Evolutionary conservation across 2,797 vertebrate genomes (phyloP), one percentile per base, ranked within the genome.

Genomic region (Galago senegalensis): DNA sequence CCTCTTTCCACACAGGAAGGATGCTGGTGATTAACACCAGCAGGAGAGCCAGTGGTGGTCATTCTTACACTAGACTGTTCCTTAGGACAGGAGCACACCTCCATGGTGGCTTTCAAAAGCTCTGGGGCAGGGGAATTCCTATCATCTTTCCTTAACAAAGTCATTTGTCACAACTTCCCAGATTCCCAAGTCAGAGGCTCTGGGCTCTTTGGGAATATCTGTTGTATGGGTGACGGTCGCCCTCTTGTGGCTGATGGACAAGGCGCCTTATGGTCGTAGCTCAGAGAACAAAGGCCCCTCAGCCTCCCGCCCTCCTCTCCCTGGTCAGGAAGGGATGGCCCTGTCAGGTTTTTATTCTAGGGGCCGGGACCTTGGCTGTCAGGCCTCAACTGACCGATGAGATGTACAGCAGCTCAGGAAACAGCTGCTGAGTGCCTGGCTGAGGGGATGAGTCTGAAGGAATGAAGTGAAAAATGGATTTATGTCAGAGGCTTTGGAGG

Each of bases 231-330:
- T 3, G 13, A 31, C 79, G 12, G 73, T 72, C 65, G 88, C 89
- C 97, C 97, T 77, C 97, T 96, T 29, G 92, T 95, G 97, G 94
- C 61, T 10, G 1, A 21, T 0, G 5, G 8, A 1, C 63, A 20
- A 95, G 94, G 86, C 58, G 70, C 83, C 77, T 20, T 20, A 4
- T 0, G 5, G 31, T 23, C 10, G 0, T 7, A 13, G 23, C 14
- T 16, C 4, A 0, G 46, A 86, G 86, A 93, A 96, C 97, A 91
- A 97, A 97, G 96, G 34, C 60, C 0, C 1, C 0, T 1, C 11
- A 0, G 31, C 4, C 9, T 65, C 46, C 80, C 10, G 17, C 29
- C 5, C 43, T 21, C 53, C 58, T 46, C 34, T 3, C n/a, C 0
- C 17, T 0, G 60, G 27, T 43, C 5, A 17, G 20, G 0, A 43